Base-by-base conservation (phyloP, 2,797 vertebrate species). In the Tragopan temminckii region DNA sequence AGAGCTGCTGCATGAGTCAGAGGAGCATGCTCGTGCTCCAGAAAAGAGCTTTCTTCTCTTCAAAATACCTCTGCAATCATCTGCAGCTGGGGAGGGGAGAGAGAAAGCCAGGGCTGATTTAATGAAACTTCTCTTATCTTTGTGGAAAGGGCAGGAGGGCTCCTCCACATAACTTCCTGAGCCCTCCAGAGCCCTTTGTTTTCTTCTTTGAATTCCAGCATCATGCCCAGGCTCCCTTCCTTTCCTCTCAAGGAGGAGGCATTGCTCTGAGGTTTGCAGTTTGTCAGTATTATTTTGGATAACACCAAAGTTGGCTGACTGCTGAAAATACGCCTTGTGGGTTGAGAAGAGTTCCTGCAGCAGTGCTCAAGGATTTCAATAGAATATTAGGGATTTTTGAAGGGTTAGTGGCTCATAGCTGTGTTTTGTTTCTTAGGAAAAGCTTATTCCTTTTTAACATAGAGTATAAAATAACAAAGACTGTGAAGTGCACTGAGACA, bases 351-450 rank as follows among this genome's bases (percentile, higher is more conserved):
- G 90, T 93, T 92, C 89, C 96, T 94, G 92, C 87, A 95, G 95
- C 94, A 92, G 85, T 84, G 85, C 87, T 93, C 0, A 0, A 89
- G 91, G 94, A 94, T 95, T 92, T 93, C 92, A 93, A 90, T 81
- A 52, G 85, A 90, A 88, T 88, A 94, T 95, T 86, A 74, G 87
- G 85, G 94, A 93, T 96, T 95, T 95, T 94, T 94, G 91, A 83
- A 89, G 92, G 85, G 93, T 96, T 95, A 92, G 93, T 93, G 94
- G 91, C 89, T 96, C 87, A 89, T 92, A 84, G 94, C 87, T 93
- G 67, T 71, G 93, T 80, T 93, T 94, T 95, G 90, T 91, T 95
- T 96, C 93, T 95, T 94, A 90, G 94, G 91, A 89, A 96, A 90
- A 94, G 87, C 92, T 93, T 93, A 89, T 94, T 92, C 91, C 87